A percentile compares a stretch with the other conserved stretches of the same genome.
Conservation (phyloP, 2,113 vertebrate genomes). For the Cyanoramphus novaezelandiae region DNA sequence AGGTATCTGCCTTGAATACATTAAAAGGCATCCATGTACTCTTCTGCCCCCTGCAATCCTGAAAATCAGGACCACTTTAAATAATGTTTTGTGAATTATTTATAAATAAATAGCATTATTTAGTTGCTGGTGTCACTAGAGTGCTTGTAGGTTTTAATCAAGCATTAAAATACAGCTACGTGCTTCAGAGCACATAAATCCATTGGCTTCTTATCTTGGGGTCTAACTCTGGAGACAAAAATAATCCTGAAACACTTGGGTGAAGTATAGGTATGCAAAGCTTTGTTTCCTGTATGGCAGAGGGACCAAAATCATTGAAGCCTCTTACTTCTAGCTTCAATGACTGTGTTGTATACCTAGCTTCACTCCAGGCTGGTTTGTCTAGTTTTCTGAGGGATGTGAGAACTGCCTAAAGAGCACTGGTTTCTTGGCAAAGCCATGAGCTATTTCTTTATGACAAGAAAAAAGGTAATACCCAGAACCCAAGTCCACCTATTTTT, state of each 20-base stretch:
- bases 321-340: neutral
- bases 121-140: neutral
- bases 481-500: neutral
- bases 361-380: neutral
- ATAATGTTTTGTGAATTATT: neutral
- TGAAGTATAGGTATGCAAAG: conserved; percentile 28
- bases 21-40: neutral
- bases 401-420: neutral
- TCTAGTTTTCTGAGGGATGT: neutral
- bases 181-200: neutral
- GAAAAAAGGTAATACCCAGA: neutral
- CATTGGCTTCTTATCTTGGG: neutral
- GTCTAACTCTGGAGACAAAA: conserved; percentile 4
- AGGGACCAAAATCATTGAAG: neutral
- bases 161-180: neutral
- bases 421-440: neutral
- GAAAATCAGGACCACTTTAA: neutral
- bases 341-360: neutral
- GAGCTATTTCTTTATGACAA: neutral
- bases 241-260: conserved; percentile 23
- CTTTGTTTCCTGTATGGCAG: conserved; percentile 4
- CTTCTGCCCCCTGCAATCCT: neutral
- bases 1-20: neutral
- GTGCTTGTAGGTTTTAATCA: neutral
- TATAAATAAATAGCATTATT: neutral